Base-by-base conservation (phyloP, 2,888 invertebrate genomes). In the Caenorhabditis sp. region DNA sequence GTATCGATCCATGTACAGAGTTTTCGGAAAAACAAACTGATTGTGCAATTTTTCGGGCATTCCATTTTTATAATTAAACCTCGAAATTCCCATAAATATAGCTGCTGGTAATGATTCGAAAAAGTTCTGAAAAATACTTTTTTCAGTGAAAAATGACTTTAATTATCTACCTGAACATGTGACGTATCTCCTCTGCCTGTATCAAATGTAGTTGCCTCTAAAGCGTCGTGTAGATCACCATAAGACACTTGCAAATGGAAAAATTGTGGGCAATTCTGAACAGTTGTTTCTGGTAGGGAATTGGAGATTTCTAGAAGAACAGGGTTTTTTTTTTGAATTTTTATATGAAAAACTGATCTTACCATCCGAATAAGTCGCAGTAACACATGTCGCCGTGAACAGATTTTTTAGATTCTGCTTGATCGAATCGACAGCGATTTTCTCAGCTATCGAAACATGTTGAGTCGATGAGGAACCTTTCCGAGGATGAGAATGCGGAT, bases 1-100 rank as follows among this genome's bases (percentile, higher is more conserved):
- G 51, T 76, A 78, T n/a, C 78, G 58, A 60, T 78, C 78, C 76
- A 78, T 78, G 26, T 60, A 76, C 1, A 78, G 12, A 8, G 24
- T 36, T 37, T 54, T 24, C 6, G 72, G 72, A 19, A 75, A 73
- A 3, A 43, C 59, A 62, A 78, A 72, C 36, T 19, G 62, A 24
- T 66, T 64, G 43, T 78, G 75, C 21, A 78, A 43, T 37, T 77
- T 77, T 10, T 53, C 57, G 24, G 63, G 27, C 17, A 57, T 62
- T 10, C 53, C 53, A 24, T 54, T 51, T 2, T 54, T 37, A 54
- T 57, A 69, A 1, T 26, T 37, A 31, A 69, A 66, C 6, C 77
- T 64, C n/a, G 60, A 68, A 12, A 73, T 54, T n/a, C 51, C 53
- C 37, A 70, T n/a, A 51, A 78, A 65, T 19, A 78, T 43, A 2